Evolutionary conservation across 2,797 vertebrate species (phyloP).

Genomic region (Xiphorhynchus erythropygius): DNA sequence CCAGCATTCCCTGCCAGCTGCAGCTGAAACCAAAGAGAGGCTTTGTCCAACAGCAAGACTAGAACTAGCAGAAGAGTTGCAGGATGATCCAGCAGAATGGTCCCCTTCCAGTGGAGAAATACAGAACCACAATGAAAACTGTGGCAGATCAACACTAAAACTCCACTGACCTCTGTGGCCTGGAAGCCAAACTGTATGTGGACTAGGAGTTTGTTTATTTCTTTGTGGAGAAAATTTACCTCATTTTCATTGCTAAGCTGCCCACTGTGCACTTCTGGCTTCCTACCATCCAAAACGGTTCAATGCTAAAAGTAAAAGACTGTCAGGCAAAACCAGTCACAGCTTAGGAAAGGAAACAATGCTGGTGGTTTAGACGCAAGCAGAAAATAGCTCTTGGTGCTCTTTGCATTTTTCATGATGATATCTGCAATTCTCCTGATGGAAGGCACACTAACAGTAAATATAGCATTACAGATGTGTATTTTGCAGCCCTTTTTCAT

Average conservation of each 20-base stretch:
- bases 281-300: neutral
- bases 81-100: neutral
- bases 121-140: neutral
- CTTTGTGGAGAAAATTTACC: neutral
- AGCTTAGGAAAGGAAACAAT: neutral
- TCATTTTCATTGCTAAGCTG: neutral
- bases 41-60: neutral
- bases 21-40: conserved; percentile 64
- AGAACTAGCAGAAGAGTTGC: neutral
- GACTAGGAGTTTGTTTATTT: neutral
- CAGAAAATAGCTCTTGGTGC: neutral
- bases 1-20: conserved; percentile 76
- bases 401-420: neutral
- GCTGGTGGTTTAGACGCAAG: neutral
- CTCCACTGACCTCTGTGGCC: rapidly evolving
- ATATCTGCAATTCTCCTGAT: neutral
- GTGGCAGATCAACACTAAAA: neutral
- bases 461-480: neutral
- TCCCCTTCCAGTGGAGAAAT: neutral
- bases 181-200: neutral
- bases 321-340: neutral
- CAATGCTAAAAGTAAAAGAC: neutral
- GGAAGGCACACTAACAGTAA: neutral
- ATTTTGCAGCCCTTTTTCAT: neutral
- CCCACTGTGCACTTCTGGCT: neutral